Evolutionary conservation across 2,888 invertebrate species (phyloP).

Genomic region (Tenthredo amoena): DNA sequence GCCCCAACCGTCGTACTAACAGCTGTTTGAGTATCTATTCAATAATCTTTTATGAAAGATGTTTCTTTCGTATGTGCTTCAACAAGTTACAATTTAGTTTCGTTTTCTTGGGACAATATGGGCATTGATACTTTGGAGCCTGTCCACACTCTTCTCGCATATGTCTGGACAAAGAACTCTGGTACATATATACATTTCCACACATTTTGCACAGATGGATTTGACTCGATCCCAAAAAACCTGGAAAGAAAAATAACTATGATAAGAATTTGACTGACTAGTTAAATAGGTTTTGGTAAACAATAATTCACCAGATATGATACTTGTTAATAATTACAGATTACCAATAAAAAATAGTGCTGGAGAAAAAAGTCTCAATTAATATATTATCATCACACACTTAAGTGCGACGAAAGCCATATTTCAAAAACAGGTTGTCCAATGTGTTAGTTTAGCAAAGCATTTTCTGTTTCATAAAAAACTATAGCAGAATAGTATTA

Average conservation of each 20-base stretch:
- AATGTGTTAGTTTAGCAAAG: constrained; percentile 38
- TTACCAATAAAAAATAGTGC: constrained; percentile 1
- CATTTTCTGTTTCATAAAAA: neutral
- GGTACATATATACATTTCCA: constrained; percentile 72
- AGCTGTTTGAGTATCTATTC: neutral
- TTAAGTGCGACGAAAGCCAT: neutral
- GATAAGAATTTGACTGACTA: neutral
- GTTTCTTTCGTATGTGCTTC: constrained; percentile 72
- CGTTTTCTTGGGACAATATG: constrained; percentile 71
- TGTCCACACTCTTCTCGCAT: constrained; percentile 73
- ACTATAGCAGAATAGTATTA: neutral
- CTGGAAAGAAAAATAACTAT: constrained; percentile 68
- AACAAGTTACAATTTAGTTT: constrained; percentile 74
- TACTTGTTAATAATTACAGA: constrained; percentile 28
- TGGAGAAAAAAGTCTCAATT: neutral
- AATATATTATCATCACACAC: constrained; percentile 8
- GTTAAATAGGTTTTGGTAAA: neutral
- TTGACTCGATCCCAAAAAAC: constrained; percentile 59
- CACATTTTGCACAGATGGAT: constrained; percentile 67
- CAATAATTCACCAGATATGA: constrained; percentile 4
- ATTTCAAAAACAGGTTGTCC: neutral
- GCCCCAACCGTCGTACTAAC: neutral
- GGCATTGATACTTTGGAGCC: constrained; percentile 73
- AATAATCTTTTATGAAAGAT: constrained; percentile 46
- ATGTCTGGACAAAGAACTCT: constrained; percentile 71